phyloP scores from a whole-genome alignment of 2,113 vertebrate genomes.

The Picathartes gymnocephalus region DNA sequence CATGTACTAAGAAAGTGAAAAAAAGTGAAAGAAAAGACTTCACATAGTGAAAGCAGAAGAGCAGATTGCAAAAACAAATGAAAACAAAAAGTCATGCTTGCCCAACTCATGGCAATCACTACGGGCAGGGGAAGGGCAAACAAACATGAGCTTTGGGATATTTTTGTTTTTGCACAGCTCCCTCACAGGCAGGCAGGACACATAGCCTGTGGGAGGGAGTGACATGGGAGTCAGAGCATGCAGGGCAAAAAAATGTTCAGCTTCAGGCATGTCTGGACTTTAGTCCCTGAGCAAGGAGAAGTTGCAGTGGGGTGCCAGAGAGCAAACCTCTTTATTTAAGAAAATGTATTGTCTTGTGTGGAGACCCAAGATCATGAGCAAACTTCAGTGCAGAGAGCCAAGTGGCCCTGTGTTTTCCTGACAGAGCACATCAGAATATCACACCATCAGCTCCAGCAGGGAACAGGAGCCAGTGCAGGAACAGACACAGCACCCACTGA shows the following conservation, averaged over 20 bases:
- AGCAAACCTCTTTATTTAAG: background rate
- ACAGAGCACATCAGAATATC: background rate
- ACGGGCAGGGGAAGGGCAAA: background rate
- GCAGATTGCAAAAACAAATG: background rate
- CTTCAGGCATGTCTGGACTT: background rate
- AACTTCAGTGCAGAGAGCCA: background rate
- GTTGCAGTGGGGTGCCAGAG: background rate
- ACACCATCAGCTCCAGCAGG: background rate
- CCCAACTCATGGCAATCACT: background rate
- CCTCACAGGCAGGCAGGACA: background rate
- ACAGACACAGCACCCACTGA: accelerated
- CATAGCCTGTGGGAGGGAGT: background rate
- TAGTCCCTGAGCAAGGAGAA: background rate
- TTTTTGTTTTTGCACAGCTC: background rate
- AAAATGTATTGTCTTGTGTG: background rate
- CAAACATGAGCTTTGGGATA: accelerated
- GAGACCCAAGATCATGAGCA: background rate
- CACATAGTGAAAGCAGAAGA: background rate
- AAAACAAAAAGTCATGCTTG: background rate
- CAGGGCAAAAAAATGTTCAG: background rate
- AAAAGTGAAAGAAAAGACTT: background rate
- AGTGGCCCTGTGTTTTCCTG: accelerated
- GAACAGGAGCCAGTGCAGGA: background rate
- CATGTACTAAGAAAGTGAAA: background rate
- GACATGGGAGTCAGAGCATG: accelerated